Base-by-base conservation (phyloP, 2,113 vertebrate species). In the Oriolus oriolus region DNA sequence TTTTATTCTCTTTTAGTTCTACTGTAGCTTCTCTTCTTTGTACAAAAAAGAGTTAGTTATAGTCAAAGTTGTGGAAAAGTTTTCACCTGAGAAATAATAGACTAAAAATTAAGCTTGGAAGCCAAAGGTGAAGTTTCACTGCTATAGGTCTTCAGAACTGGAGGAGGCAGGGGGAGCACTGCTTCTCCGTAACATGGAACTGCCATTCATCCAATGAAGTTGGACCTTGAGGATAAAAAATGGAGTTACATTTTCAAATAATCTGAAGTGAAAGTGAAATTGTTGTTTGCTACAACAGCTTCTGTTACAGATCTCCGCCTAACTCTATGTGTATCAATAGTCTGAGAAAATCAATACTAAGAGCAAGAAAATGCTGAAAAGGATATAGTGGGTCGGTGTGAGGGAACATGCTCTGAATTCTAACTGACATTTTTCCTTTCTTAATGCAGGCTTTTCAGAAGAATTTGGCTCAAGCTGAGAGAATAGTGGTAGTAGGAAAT, bases 401-500 rank as follows among this genome's bases (percentile, higher is more conserved):
- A 87, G 21, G 41, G n/a, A 91, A 52, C 12, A 6, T 13, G 14
- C 42, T 60, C 7, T 28, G 49, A 74, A 14, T 39, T 85, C 22
- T 83, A 54, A 73, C 2, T 78, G 44, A 33, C 22, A 33, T n/a
- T 60, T 79, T 92, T 68, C 81, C 81, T 75, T 93, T 91, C 86
- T 66, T 77, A 52, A 96, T 94, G 23, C 84, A 99, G 99, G 98
- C 99, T 84, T 99, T 99, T 95, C 99, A 99, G 97, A 99, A 98
- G 95, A 97, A 96, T 47, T 97, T 99, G 91, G 97, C 97, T 39
- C 97, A 96, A 79, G 99, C 99, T 44, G 98, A 98, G 94, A 98
- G 98, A 93, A 98, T 99, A n/a, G 95, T 98, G 69, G 98, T 99
- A 18, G 97, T 99, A 50, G 99, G 99, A 74, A 99, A 99, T 45